Percentiles rank a stretch among this genome's conserved stretches.
Conservation (phyloP, 2,888 invertebrate genomes). For the Drosophila flavopinicola region DNA sequence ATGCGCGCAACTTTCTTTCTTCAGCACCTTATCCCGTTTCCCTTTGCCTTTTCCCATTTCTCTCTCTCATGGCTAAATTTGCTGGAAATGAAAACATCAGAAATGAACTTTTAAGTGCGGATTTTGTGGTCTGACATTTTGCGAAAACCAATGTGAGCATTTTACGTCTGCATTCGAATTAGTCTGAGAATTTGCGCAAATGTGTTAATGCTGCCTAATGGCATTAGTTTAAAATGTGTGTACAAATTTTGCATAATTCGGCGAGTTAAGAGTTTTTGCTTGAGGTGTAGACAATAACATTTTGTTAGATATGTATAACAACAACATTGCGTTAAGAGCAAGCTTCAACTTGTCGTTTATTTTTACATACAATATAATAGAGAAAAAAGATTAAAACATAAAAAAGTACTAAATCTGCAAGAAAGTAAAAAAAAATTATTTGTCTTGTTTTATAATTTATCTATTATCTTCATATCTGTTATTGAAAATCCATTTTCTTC, state of each 20-base stretch:
- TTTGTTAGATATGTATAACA: background rate
- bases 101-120: constrained; percentile 69
- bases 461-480: too few relatives aligned
- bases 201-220: constrained; percentile 30
- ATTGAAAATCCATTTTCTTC: too few relatives aligned
- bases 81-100: constrained; percentile 67
- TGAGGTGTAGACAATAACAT: constrained; percentile 5
- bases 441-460: too few relatives aligned
- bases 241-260: constrained; percentile 33
- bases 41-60: background rate
- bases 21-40: constrained; percentile 10
- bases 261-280: constrained; percentile 9
- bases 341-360: too few relatives aligned
- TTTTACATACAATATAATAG: too few relatives aligned
- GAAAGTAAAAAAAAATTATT: too few relatives aligned
- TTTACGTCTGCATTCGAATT: constrained; percentile 29
- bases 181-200: constrained; percentile 42
- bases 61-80: constrained; percentile 46
- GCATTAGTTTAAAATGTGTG: constrained; percentile 21
- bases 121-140: constrained; percentile 64
- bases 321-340: too few relatives aligned
- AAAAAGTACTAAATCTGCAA: too few relatives aligned
- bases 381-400: too few relatives aligned
- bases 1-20: constrained; percentile 33
- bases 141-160: constrained; percentile 20